phyloP scores from a whole-genome alignment of 1,140 invertebrate species.

The Sitobion miscanthi region DNA sequence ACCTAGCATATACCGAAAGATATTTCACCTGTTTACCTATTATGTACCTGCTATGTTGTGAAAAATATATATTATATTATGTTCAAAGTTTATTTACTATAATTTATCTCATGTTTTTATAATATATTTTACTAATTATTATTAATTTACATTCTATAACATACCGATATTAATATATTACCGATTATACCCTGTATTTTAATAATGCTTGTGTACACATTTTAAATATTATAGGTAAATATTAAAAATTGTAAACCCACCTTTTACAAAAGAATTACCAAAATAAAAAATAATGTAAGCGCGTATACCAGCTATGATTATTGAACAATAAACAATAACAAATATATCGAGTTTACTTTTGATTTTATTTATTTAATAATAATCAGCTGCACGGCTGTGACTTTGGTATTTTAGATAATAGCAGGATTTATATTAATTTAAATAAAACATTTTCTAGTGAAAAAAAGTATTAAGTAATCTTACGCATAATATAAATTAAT shows the following conservation, averaged over 20 bases:
- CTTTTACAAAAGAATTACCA: not conserved
- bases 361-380: constrained; percentile 6
- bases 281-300: not conserved
- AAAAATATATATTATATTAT: constrained; percentile 25
- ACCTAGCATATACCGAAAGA: not conserved
- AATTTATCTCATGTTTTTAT: constrained; percentile 20
- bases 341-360: not conserved
- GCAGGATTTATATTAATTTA: no score
- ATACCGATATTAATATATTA: not conserved
- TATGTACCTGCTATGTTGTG: constrained; percentile 29
- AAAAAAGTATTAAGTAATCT: no score
- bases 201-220: not conserved
- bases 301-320: not conserved
- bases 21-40: not conserved
- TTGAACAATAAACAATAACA: constrained; percentile 9
- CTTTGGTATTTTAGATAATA: not conserved
- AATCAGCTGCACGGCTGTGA: not conserved
- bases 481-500: no score
- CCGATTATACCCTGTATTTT: not conserved
- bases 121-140: not conserved
- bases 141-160: not conserved
- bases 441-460: no score
- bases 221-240: not conserved
- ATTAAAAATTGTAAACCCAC: not conserved
- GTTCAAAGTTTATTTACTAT: constrained; percentile 31